Conservation (phyloP, 1,140 invertebrate species). For the Caenorhabditis remanei region DNA sequence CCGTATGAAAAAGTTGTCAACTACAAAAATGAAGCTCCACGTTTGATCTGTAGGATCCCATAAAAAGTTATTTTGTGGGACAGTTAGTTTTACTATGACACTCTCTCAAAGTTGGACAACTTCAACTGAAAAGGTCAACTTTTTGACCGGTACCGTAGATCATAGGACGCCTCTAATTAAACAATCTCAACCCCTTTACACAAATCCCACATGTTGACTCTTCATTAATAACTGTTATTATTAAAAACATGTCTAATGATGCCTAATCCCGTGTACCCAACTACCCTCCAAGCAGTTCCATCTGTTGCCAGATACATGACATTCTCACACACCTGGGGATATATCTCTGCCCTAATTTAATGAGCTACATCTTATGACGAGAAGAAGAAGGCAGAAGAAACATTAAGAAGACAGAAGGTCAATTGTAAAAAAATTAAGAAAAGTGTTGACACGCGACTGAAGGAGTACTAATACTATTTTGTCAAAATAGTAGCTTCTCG, state of each 20-base stretch:
- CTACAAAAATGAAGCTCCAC: no score
- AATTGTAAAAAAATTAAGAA: neutral
- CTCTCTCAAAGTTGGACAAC: no score
- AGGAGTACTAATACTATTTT: neutral
- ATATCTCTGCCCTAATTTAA: neutral
- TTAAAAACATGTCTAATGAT: slow-evolving; percentile 31
- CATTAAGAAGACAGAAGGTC: slow-evolving; percentile 16
- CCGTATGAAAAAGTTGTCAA: no score
- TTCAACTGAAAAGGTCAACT: no score
- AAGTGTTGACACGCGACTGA: neutral
- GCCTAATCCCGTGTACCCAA: slow-evolving; percentile 16
- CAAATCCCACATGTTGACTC: slow-evolving; percentile 43
- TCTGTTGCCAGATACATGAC: slow-evolving; percentile 45
- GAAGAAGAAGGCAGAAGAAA: neutral
- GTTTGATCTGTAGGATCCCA: no score
- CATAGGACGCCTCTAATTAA: no score
- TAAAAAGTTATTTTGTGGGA: no score
- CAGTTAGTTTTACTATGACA: no score
- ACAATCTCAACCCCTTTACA: neutral
- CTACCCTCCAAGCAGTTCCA: neutral
- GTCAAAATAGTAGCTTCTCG: neutral
- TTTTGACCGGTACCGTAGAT: no score
- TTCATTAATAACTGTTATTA: slow-evolving; percentile 53
- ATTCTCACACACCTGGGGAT: slow-evolving; percentile 30
- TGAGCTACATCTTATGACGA: neutral